These are phyloP conservation scores for Stichodactyla mertensii DNA, from an alignment of 64 coral and sea anemone species.

Conservation along the genomic window DNA sequence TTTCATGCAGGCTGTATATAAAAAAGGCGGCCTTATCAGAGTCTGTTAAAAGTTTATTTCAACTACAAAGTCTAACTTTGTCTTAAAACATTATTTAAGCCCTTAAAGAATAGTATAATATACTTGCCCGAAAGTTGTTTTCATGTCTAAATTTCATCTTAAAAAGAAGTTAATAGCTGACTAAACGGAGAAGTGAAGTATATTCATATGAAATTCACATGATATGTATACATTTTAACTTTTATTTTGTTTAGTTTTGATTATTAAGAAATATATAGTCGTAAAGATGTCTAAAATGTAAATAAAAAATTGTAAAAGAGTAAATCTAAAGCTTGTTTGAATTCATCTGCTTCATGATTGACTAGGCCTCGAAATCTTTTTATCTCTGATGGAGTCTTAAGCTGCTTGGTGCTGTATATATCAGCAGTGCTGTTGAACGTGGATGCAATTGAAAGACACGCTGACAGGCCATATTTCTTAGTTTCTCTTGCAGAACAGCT, in stretches of 20 bases:
- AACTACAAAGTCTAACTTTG: slow-evolving; percentile 24
- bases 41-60: slow-evolving; percentile 19
- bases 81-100: slow-evolving; percentile 11
- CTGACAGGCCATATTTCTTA: slow-evolving; percentile 6
- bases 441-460: not conserved
- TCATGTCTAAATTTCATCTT: slow-evolving; percentile 15
- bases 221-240: not conserved
- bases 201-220: not conserved
- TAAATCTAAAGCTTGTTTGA: not conserved
- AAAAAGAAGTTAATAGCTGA: not conserved
- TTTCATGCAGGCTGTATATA: slow-evolving; percentile 5
- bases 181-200: not conserved
- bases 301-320: slow-evolving; percentile 15
- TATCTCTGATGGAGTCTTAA: not conserved
- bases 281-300: slow-evolving; percentile 23
- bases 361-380: not conserved
- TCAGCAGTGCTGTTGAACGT: not conserved
- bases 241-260: not conserved
- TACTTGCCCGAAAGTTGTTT: not conserved
- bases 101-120: slow-evolving; percentile 4
- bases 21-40: not conserved
- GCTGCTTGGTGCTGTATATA: not conserved
- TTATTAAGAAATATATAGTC: not conserved
- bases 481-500: not conserved
- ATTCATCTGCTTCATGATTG: not conserved